Evolutionary conservation across 2,888 invertebrate genomes (phyloP), one percentile per base, ranked within the genome.

Genomic region (Ennomos fuscantarius): DNA sequence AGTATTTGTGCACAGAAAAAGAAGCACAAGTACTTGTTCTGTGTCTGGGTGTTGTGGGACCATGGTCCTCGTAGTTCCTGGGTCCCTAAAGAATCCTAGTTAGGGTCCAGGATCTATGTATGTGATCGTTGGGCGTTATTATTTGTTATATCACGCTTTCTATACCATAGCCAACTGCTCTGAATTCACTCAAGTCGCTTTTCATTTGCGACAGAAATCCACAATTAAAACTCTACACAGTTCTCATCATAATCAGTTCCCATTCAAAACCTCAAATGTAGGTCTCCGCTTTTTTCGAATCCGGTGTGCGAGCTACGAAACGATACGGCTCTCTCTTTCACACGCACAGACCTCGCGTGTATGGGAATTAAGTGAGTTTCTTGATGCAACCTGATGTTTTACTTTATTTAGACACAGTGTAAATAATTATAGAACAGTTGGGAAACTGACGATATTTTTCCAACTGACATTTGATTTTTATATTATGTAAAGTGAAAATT

Each of bases 301-400:
- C 82, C 84, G 82, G 82, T 82, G 82, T 73, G 78, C 62, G 76
- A 85, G 73, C 57, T 68, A 67, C 75, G 76, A 44, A 45, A 51
- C 15, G 0, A 46, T 67, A 53, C 6, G 8, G 10, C 40, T 12
- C 11, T 72, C 70, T 68, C 65, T 10, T 35, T 76, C 60, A n/a
- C 43, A 40, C 69, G 8, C 47, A 37, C 45, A 33, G 49, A 37
- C 48, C 42, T 67, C 55, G 49, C 56, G 51, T 39, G 51, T 51
- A 47, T 45, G 37, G 33, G 47, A 51, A 57, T 57, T 57, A 57
- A 57, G 56, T 57, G 56, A 51, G 42, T 37, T 50, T 46, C 53
- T 58, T 53, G 49, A 53, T 53, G 32, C 48, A 53, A 49, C 49
- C 48, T 53, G 58, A 46, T 51, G 46, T 54, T 53, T 32, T 53